Evolutionary conservation across 2,797 vertebrate genomes (phyloP), one percentile per base, ranked within the genome.

Genomic region (Arnoldichthys spilopterus): DNA sequence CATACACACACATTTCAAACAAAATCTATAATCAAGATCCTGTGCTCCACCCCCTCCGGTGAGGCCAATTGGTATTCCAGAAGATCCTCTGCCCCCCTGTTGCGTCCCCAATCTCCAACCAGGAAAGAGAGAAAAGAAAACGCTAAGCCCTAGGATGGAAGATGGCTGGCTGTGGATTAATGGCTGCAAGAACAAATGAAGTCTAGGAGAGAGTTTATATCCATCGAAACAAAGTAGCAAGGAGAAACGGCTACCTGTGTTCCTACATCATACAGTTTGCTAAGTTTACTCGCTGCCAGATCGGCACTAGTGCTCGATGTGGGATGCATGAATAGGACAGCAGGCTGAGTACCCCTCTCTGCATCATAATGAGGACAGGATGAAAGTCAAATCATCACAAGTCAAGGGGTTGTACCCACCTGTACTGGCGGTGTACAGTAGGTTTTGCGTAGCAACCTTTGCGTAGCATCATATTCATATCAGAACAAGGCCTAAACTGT

Each of bases 11-110:
- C 84, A 84, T 90, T 93, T 91, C 90, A 89, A 91, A 89, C 76
- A 77, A 94, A 93, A 94, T 94, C 92, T 93, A 94, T 93, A 93
- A 94, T 94, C 90, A 89, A 92, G 91, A 92, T 93, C 90, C 90
- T 87, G 88, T 83, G 87, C 89, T 90, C 86, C 78, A 77, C 90
- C 82, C 86, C 91, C 91, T 92, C 90, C 22, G 86, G 90, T 91
- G 92, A 89, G 90, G 89, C 90, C 94, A 92, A 92, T 94, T 94
- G 92, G 92, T 94, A 94, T 94, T 94, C 94, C 81, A 86, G 86
- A 87, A 91, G 87, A 92, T 92, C 90, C 83, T 84, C 84, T 40
- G 90, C 91, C 92, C 92, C 61, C 93, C 92, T 91, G 90, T 88
- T 88, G 93, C 80, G 90, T 91, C 91, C 87, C 90, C 91, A 92